Conservation (phyloP, 2,113 vertebrate species). For the Lepisosteus oculatus region DNA sequence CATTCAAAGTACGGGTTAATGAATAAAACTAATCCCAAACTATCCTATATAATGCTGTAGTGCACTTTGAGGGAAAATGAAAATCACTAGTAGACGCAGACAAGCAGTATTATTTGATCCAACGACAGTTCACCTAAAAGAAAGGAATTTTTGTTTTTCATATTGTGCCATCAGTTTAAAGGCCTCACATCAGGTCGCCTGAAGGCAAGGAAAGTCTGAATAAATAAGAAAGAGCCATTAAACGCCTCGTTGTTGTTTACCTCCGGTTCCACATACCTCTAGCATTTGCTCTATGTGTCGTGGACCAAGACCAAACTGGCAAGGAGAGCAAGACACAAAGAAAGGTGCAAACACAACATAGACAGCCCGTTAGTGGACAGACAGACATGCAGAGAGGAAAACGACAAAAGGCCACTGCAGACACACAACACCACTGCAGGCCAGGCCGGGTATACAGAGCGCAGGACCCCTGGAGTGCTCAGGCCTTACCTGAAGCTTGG, state of each 20-base stretch:
- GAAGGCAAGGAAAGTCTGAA: too few species aligned
- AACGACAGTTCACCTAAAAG: too few species aligned
- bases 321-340: conserved; percentile 50
- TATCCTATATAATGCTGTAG: too few species aligned
- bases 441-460: background rate
- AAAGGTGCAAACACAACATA: conserved; percentile 52
- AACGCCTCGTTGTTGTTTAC: background rate
- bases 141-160: too few species aligned
- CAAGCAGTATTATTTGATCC: too few species aligned
- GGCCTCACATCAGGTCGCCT: too few species aligned
- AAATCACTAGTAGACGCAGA: too few species aligned
- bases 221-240: too few species aligned
- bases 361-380: conserved; percentile 45
- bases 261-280: conserved; percentile 65
- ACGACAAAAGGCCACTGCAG: conserved; percentile 31
- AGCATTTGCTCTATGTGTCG: conserved; percentile 67
- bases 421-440: conserved; percentile 31
- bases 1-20: too few species aligned
- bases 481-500: conserved; percentile 80
- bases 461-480: background rate
- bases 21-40: too few species aligned
- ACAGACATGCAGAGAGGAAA: conserved; percentile 33
- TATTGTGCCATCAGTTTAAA: too few species aligned
- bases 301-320: conserved; percentile 61
- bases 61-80: too few species aligned